These are phyloP conservation scores for Reticulitermes speratus DNA, from an alignment of 1,140 invertebrate genomes.

Conservation along the genomic window DNA sequence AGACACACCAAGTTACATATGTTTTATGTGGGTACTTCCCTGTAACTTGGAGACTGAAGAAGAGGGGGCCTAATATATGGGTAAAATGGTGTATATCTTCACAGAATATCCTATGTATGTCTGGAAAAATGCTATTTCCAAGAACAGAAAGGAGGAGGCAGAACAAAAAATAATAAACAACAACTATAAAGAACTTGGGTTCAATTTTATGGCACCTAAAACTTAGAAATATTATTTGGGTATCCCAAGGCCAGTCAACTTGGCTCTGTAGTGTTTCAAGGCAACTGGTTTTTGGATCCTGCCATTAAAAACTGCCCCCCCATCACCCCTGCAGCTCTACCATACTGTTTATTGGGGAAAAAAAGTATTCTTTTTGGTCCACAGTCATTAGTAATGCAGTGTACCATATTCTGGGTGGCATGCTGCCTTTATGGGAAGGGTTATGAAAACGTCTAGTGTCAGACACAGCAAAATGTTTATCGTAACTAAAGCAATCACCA, in stretches of 20 bases:
- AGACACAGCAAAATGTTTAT: too few species aligned
- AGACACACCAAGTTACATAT: too few species aligned
- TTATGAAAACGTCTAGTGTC: too few species aligned
- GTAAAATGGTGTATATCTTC: too few species aligned
- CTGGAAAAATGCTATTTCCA: background rate
- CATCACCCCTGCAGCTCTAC: background rate
- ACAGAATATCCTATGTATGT: background rate
- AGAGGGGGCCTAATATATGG: too few species aligned
- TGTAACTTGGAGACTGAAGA: too few species aligned
- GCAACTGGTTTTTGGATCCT: background rate
- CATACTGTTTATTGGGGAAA: background rate
- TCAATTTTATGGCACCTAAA: background rate
- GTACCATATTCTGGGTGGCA: too few species aligned
- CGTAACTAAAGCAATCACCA: too few species aligned
- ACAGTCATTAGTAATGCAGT: background rate
- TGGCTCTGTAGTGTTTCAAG: background rate
- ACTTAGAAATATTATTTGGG: background rate
- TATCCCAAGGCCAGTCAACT: background rate
- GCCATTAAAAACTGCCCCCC: background rate
- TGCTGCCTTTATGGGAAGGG: background rate
- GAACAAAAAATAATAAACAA: background rate
- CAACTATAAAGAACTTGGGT: background rate
- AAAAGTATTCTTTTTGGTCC: background rate
- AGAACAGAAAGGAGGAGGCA: background rate
- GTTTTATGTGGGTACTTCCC: too few species aligned